Base-by-base conservation (phyloP, 2,797 vertebrate genomes). In the Allobates femoralis region DNA sequence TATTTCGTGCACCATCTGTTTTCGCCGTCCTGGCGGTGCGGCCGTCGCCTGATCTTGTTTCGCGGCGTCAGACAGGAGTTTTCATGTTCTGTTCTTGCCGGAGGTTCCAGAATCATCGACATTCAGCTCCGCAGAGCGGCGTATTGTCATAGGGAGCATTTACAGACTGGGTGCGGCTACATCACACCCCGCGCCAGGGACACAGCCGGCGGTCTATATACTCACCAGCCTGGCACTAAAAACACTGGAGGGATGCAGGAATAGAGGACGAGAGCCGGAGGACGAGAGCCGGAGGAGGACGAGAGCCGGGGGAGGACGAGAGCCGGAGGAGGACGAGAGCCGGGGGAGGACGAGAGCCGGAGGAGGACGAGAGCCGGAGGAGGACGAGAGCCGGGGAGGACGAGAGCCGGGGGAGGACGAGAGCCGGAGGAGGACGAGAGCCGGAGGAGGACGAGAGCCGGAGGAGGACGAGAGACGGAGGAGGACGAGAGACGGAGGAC, bases 121-220 rank as follows among this genome's bases (percentile, higher is more conserved):
- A 18, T 26, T 30, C 71, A 30, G 41, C 26, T 53, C 41, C 21
- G 30, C 51, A 14, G 23, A 19, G 56, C 2, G 19, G 21, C 37
- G 28, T 37, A 28, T 56, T 46, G 21, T 14, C 41, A 41, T 41
- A 21, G 19, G 46, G 6, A 28, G 64, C 37, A 32, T 81, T 34
- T 69, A 18, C 85, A 86, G 23, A 53, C 71, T 53, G 79, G 85
- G 73, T 82, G 79, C 19, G 71, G 79, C 34, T 53, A 3, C n/a
- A 56, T 11, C 56, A 28, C 55, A 16, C n/a, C 37, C n/a, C 60
- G 51, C 28, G 2, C 56, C 30, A 16, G 34, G 60, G 53, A 30
- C 51, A 16, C 19, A 77, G 74, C 74, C 73, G 16, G 85, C 19
- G 46, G 74, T 69, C 86, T 11, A 32, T 58, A 77, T 83, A 76